These are phyloP conservation scores for Campylomormyrus tamandua DNA, from an alignment of 2,113 vertebrate genomes.

Conservation along the genomic window DNA sequence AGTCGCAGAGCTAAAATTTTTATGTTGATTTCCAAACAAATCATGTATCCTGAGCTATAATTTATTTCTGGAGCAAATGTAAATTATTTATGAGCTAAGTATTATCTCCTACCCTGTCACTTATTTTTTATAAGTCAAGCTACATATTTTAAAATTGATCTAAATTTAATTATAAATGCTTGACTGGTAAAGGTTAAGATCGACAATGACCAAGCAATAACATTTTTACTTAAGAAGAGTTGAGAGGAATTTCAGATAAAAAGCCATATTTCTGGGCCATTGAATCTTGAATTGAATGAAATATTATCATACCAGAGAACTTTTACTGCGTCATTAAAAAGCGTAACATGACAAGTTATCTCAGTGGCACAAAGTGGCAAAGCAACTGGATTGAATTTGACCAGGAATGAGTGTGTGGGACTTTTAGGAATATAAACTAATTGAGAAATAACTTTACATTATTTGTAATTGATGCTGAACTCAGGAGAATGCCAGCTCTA, in stretches of 20 bases:
- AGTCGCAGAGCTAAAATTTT: neutral
- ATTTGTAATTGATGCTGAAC: neutral
- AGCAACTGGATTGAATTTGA: neutral
- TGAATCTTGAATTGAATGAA: neutral
- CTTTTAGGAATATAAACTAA: neutral
- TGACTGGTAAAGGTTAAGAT: neutral
- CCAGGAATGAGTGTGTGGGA: neutral
- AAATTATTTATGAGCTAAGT: neutral
- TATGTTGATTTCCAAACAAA: neutral
- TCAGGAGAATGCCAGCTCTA: neutral
- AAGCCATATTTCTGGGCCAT: neutral
- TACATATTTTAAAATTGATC: neutral
- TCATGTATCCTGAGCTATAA: neutral
- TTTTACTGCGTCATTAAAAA: neutral
- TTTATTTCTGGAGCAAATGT: neutral
- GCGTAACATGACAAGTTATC: neutral
- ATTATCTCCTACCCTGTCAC: neutral
- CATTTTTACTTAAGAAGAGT: neutral
- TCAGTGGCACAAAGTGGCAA: neutral
- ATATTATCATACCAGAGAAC: neutral
- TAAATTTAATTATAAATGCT: neutral
- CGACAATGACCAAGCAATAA: neutral
- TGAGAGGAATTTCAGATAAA: neutral
- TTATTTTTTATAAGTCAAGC: neutral
- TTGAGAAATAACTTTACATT: conserved; percentile 1